phyloP scores from a whole-genome alignment of 2,888 invertebrate species.

The Amiota communis region DNA sequence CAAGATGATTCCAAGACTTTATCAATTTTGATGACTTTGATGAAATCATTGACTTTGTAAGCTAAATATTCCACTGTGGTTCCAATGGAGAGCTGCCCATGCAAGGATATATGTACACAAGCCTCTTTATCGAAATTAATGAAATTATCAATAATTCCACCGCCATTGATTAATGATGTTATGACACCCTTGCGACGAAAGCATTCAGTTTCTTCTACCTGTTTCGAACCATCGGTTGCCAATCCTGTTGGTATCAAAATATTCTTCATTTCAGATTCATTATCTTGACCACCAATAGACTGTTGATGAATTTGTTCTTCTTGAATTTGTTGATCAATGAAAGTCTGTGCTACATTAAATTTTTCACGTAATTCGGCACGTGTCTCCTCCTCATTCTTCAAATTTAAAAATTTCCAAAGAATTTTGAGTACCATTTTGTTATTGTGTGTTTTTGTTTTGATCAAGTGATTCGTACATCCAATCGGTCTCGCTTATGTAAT shows the following conservation, averaged over 20 bases:
- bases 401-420: too few relatives aligned
- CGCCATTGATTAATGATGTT: not conserved
- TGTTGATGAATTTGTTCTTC: conserved; percentile 36
- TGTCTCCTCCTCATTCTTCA: conserved; percentile 68
- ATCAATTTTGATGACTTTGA: conserved; percentile 1
- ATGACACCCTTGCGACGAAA: not conserved
- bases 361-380: conserved; percentile 62
- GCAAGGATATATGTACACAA: not conserved
- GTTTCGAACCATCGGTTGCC: not conserved
- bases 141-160: not conserved
- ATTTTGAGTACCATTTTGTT: too few relatives aligned
- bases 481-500: conserved; percentile 84
- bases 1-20: not conserved
- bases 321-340: conserved; percentile 70
- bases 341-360: conserved; percentile 73
- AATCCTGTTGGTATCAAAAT: not conserved
- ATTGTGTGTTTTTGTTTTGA: conserved; percentile 63
- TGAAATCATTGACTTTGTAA: not conserved
- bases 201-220: not conserved
- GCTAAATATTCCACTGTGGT: not conserved
- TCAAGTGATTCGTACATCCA: conserved; percentile 86
- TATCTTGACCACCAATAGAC: too few relatives aligned
- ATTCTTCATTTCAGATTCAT: too few relatives aligned
- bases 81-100: not conserved
- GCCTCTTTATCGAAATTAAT: not conserved